phyloP scores from a whole-genome alignment of 2,888 invertebrate genomes.

The Nysson spinosus region DNA sequence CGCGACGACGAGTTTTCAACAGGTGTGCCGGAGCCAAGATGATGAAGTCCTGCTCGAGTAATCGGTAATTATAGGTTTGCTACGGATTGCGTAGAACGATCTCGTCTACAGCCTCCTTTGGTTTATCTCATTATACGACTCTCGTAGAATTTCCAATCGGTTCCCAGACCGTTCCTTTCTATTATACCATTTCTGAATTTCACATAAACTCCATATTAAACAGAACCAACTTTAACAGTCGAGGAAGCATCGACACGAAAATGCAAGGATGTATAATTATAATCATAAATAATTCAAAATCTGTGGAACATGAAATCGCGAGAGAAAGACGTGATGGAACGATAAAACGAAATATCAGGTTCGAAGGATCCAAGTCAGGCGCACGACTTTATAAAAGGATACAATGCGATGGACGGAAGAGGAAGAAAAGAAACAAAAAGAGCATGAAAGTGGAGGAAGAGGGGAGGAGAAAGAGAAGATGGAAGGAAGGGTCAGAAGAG shows the following conservation, averaged over 20 bases:
- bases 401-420: slow-evolving; percentile 40
- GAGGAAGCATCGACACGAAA: too few species aligned
- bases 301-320: too few species aligned
- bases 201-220: too few species aligned
- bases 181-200: too few species aligned
- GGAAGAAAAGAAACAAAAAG: slow-evolving; percentile 38
- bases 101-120: slow-evolving; percentile 33
- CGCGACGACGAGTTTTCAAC: slow-evolving; percentile 54
- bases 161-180: too few species aligned
- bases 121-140: slow-evolving; percentile 52
- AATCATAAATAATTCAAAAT: too few species aligned
- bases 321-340: background rate
- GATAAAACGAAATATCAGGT: slow-evolving; percentile 41
- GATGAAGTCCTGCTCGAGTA: slow-evolving; percentile 61
- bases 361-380: slow-evolving; percentile 25
- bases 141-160: slow-evolving; percentile 28
- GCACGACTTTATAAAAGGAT: slow-evolving; percentile 57
- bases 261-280: too few species aligned
- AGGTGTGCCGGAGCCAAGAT: slow-evolving; percentile 59
- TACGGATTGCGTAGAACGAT: slow-evolving; percentile 40
- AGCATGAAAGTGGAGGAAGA: slow-evolving; percentile 11
- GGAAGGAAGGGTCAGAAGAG: slow-evolving; percentile 57
- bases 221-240: too few species aligned
- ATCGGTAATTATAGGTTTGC: slow-evolving; percentile 71
- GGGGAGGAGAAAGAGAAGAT: slow-evolving; percentile 39